phyloP scores from a whole-genome alignment of 2,113 vertebrate species.

The Oreochromis spilurus region DNA sequence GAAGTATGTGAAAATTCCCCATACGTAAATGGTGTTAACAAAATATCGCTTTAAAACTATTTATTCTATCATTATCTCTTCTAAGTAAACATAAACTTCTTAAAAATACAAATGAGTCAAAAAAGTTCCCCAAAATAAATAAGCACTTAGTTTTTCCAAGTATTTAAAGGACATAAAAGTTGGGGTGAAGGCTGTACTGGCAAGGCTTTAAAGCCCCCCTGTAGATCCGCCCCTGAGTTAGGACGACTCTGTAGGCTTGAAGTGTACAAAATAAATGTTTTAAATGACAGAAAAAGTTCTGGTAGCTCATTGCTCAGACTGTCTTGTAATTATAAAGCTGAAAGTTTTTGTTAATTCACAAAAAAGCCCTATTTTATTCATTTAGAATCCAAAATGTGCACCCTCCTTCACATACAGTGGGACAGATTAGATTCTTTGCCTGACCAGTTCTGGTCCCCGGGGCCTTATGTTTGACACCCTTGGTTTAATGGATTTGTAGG shows the following conservation, averaged over 20 bases:
- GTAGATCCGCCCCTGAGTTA: not conserved
- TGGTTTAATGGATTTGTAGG: accelerated
- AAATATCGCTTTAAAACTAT: not conserved
- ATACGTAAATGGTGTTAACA: accelerated
- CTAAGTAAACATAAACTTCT: not conserved
- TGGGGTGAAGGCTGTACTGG: not conserved
- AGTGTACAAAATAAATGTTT: not conserved
- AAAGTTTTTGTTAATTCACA: not conserved
- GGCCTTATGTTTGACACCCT: not conserved
- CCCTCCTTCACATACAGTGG: not conserved
- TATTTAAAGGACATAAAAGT: too few relatives aligned
- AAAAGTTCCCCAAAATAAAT: too few relatives aligned
- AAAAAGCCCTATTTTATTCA: not conserved
- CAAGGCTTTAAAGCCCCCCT: not conserved
- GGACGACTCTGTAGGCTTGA: not conserved
- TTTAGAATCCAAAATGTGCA: not conserved
- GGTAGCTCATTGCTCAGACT: not conserved
- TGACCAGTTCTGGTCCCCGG: not conserved
- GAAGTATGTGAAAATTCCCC: not conserved
- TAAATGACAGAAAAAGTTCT: not conserved
- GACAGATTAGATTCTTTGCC: not conserved
- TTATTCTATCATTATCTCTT: accelerated
- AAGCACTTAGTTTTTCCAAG: too few relatives aligned
- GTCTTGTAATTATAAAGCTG: not conserved
- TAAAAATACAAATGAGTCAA: not conserved